Percentiles rank a stretch among this genome's conserved stretches.
Evolutionary conservation across 2,797 vertebrate species (phyloP).

Genomic region (Philypnodon macrostomus): DNA sequence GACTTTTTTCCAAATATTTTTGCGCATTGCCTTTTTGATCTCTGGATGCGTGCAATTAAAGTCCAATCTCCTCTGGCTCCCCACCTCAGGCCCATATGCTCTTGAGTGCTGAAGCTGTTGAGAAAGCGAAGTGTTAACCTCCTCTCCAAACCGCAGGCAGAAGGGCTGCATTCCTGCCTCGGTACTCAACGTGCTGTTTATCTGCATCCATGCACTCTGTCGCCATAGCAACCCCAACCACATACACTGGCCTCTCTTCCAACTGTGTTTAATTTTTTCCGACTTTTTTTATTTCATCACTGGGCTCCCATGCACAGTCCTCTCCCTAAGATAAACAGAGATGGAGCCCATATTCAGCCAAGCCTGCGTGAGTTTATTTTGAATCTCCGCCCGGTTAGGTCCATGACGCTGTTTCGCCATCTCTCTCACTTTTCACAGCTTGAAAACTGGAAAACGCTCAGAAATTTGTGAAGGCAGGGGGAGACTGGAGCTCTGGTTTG

Average conservation of each 20-base stretch:
- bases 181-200: constrained; percentile 75
- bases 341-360: constrained; percentile 62
- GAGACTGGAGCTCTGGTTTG: constrained; percentile 60
- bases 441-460: constrained; percentile 69
- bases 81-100: constrained; percentile 60
- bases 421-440: constrained; percentile 71
- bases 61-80: constrained; percentile 54
- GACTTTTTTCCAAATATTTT: constrained; percentile 44
- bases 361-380: constrained; percentile 73
- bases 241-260: constrained; percentile 70
- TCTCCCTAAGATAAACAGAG: constrained; percentile 74
- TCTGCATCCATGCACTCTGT: constrained; percentile 73
- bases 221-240: constrained; percentile 71
- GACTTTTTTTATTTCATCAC: constrained; percentile 72
- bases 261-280: constrained; percentile 72
- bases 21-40: constrained; percentile 56
- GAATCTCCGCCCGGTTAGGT: constrained; percentile 70
- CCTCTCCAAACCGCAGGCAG: constrained; percentile 75
- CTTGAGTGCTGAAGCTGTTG: constrained; percentile 68
- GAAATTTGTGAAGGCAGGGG: constrained; percentile 56
- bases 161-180: constrained; percentile 72
- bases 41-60: constrained; percentile 67
- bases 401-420: constrained; percentile 73
- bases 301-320: constrained; percentile 72
- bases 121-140: constrained; percentile 77